Conservation (phyloP, 2,113 vertebrate species). For the Thalassarche chlororhynchos region DNA sequence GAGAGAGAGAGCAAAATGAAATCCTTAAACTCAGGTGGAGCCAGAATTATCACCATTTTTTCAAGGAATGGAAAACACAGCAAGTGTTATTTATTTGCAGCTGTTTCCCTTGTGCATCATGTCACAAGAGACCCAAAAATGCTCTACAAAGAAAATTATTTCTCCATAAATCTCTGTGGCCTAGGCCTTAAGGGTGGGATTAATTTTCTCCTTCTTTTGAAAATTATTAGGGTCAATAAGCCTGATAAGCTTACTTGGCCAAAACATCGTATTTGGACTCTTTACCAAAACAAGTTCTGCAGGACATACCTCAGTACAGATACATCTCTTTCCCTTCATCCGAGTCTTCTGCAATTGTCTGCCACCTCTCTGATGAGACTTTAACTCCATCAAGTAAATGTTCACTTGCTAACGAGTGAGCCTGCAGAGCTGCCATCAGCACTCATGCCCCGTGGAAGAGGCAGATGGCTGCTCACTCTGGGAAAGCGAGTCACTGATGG, state of each 20-base stretch:
- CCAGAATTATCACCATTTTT: neutral
- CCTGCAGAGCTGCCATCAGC: neutral
- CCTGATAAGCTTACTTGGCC: neutral
- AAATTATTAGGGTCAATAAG: neutral
- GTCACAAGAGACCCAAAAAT: neutral
- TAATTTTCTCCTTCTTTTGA: neutral
- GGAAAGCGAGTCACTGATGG: neutral
- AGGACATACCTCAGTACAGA: neutral
- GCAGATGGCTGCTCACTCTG: neutral
- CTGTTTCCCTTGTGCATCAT: neutral
- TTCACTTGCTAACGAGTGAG: neutral
- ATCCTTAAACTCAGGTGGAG: neutral
- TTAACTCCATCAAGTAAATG: neutral
- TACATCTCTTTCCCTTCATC: neutral
- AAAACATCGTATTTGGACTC: neutral
- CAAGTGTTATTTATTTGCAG: neutral
- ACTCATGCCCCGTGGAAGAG: accelerated
- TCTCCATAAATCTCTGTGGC: neutral
- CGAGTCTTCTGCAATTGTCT: neutral
- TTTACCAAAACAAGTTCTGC: neutral
- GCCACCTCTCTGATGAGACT: neutral
- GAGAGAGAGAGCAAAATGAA: neutral
- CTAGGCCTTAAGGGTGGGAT: neutral
- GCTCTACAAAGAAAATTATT: neutral
- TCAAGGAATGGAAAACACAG: neutral